Evolutionary conservation across 2,113 vertebrate species (phyloP), one percentile per base, ranked within the genome.

Genomic region (Toxotes jaculatrix): DNA sequence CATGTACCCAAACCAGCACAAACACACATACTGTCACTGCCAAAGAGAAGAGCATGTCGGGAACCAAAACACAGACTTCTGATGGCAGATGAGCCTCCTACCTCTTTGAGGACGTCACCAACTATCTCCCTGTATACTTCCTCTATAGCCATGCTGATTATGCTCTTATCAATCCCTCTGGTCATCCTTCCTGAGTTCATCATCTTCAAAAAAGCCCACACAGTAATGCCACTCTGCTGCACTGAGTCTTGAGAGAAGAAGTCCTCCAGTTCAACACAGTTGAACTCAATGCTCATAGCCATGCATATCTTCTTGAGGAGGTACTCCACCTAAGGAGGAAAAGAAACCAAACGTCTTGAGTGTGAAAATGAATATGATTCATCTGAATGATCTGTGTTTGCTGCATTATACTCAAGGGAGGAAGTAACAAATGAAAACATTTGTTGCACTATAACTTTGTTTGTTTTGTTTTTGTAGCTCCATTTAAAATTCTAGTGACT

Each of bases 91-190:
- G 9, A 0, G 8, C 21, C 42, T 80, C 87, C 7, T 94, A 96
- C 98, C 97, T 99, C 97, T 92, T 99, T 99, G 57, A 99, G 95
- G 80, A 99, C 95, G 32, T 98, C 97, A 16, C 97, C 96, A 6
- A 99, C 97, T 82, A 99, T 94, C 88, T 99, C 98, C 79, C 97
- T 95, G 93, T 99, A 99, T 32, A 98, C 95, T 74, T 99, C 97
- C 53, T 99, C 97, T 80, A 99, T 93, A 0, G 97, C 98, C 96
- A 98, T 97, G 89, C 96, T 97, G 80, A 97, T 62, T 0, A 96
- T 94, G 62, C 96, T 96, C 36, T 85, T 94, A 21, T 97, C 96
- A 0, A 97, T 95, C 6, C 96, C 97, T 55, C 92, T 93, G 27
- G 96, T 94, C 74, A 97, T 83, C 68, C 96, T 94, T 40, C 97